phyloP scores from a whole-genome alignment of 2,888 invertebrate genomes.

The Aphelenchoides bicaudatus region DNA sequence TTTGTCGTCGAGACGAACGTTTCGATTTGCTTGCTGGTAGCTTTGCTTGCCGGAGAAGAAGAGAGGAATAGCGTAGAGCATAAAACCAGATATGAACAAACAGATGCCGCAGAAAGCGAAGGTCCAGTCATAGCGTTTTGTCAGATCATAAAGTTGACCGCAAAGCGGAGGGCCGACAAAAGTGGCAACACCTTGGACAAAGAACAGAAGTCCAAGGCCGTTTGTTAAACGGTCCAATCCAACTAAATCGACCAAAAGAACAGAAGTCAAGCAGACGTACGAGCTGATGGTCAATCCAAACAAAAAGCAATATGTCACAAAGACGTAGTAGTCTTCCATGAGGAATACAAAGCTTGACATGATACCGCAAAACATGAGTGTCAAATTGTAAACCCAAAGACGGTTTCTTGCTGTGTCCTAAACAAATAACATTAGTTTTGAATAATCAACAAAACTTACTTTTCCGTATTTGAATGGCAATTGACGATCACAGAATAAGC shows the following conservation, averaged over 20 bases:
- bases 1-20: neutral
- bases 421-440: too few relatives aligned
- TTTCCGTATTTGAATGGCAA: slow-evolving; percentile 66
- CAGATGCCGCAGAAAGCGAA: slow-evolving; percentile 78
- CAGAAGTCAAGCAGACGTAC: slow-evolving; percentile 93
- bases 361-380: slow-evolving; percentile 81
- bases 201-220: slow-evolving; percentile 89
- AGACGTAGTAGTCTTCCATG: slow-evolving; percentile 72
- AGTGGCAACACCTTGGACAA: slow-evolving; percentile 89
- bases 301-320: slow-evolving; percentile 73
- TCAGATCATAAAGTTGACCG: slow-evolving; percentile 75
- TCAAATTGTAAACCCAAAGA: slow-evolving; percentile 80
- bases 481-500: slow-evolving; percentile 66
- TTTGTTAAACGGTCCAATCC: slow-evolving; percentile 92
- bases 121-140: slow-evolving; percentile 76
- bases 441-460: too few relatives aligned
- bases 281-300: slow-evolving; percentile 55
- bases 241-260: slow-evolving; percentile 90
- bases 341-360: slow-evolving; percentile 79
- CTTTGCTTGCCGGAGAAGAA: slow-evolving; percentile 13
- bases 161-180: slow-evolving; percentile 77
- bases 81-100: slow-evolving; percentile 49
- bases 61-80: slow-evolving; percentile 54
- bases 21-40: neutral
- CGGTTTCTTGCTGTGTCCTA: slow-evolving; percentile 85